Conservation (phyloP, 2,888 invertebrate species). For the Eulithis prunata region DNA sequence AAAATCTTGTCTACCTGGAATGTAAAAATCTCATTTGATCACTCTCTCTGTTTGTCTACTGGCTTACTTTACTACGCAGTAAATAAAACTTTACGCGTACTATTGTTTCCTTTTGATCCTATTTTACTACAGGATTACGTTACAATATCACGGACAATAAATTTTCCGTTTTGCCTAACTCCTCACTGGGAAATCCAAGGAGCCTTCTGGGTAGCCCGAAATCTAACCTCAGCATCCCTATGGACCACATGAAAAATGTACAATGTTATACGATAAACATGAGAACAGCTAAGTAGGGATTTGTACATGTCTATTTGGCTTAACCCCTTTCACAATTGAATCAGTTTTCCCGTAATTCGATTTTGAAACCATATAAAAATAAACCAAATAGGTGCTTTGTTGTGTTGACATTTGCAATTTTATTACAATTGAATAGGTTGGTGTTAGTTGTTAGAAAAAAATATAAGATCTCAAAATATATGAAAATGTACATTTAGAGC, state of each 20-base stretch:
- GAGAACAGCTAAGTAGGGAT: slow-evolving; percentile 33
- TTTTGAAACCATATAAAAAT: neutral
- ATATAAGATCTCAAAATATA: no score
- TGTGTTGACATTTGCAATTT: neutral
- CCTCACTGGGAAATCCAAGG: slow-evolving; percentile 43
- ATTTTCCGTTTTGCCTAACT: slow-evolving; percentile 46
- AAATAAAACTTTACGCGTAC: neutral
- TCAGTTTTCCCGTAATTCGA: slow-evolving; percentile 16
- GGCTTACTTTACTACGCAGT: neutral
- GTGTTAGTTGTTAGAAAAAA: no score
- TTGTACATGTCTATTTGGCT: slow-evolving; percentile 30
- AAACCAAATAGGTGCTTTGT: neutral
- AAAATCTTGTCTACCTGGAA: no score
- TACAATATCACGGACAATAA: slow-evolving; percentile 39
- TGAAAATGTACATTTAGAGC: no score
- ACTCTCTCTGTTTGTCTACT: no score
- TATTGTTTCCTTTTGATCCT: neutral
- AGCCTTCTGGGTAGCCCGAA: slow-evolving; percentile 43
- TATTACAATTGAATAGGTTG: no score
- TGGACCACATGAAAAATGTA: slow-evolving; percentile 43
- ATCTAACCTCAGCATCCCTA: slow-evolving; percentile 44
- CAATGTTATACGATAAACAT: slow-evolving; percentile 39
- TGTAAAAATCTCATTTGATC: no score
- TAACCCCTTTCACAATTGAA: slow-evolving; percentile 26
- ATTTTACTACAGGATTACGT: slow-evolving; percentile 2